A percentile compares a stretch with the other conserved stretches of the same genome.
Evolutionary conservation across 2,113 vertebrate genomes (phyloP).

Genomic region (Alexandromys fortis): DNA sequence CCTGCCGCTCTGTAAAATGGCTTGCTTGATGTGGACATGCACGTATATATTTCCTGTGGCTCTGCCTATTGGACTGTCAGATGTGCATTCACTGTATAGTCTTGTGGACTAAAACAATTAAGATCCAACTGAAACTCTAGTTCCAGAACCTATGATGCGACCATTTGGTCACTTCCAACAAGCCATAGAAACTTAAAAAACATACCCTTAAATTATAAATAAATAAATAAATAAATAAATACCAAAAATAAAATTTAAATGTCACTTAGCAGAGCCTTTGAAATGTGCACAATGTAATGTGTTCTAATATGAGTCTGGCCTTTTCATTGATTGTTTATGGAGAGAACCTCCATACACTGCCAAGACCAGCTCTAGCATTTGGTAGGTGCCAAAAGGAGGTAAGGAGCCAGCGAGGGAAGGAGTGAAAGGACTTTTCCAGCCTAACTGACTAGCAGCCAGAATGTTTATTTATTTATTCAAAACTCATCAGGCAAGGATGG

Average conservation of each 20-base stretch:
- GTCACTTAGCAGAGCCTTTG: not conserved
- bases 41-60: too few relatives aligned
- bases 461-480: not conserved
- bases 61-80: too few relatives aligned
- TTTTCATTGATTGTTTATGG: not conserved
- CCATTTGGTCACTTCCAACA: not conserved
- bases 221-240: not conserved
- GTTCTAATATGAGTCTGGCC: not conserved
- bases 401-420: accelerated
- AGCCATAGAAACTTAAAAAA: not conserved
- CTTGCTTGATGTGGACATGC: too few relatives aligned
- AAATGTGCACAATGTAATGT: accelerated
- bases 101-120: not conserved
- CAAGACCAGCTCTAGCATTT: not conserved
- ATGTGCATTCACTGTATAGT: too few relatives aligned
- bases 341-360: not conserved
- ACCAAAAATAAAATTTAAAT: not conserved
- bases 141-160: too few relatives aligned
- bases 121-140: not conserved
- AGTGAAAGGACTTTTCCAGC: not conserved
- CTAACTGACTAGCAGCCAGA: not conserved
- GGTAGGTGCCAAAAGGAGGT: not conserved
- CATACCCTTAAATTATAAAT: not conserved
- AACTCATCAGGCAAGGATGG: not conserved
- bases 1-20: too few relatives aligned